Base-by-base conservation (phyloP, 2,797 vertebrate genomes). In the Emys orbicularis region DNA sequence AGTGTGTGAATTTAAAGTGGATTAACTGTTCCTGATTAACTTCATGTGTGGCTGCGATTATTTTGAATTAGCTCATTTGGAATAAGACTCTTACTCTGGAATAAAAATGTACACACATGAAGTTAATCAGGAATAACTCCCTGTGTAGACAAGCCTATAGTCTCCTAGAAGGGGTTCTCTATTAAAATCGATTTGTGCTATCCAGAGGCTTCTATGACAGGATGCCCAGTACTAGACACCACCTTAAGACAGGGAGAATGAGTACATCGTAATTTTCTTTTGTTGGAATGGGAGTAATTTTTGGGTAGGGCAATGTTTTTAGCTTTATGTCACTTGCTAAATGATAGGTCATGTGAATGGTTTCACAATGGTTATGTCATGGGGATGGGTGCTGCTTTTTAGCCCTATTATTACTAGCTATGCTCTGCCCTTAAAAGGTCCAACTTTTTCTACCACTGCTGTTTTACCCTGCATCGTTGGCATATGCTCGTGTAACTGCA, bases 301-400 rank as follows among this genome's bases (percentile, higher is more conserved):
- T 12, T 1, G 54, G 37, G 0, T 0, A 2, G 85, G 79, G 74
- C 4, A 27, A 0, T 0, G 10, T 11, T 88, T 16, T 3, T 1
- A n/a, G 72, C 89, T 49, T 91, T 61, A 31, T 80, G 12, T 49
- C 23, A 2, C 1, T 61, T 57, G 76, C 65, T 29, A 5, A 0
- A 76, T 1, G 5, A 49, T 12, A 65, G 1, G 15, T 8, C 23
- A 1, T 72, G 11, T 4, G 27, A 1, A 84, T 1, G 79, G 65
- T 0, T 13, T 0, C 15, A 1, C 15, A 74, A 11, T 1, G 84
- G 4, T 4, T 53, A 53, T 85, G 84, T 74, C 80, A 7, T 0
- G 0, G 12, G 81, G 44, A 15, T 50, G 65, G 59, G 10, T 3
- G 34, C 11, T 82, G 83, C 86, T 79, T 79, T 25, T 34, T 61